Base-by-base conservation (phyloP, 2,797 vertebrate genomes). In the Heteromormyrus szaboi region DNA sequence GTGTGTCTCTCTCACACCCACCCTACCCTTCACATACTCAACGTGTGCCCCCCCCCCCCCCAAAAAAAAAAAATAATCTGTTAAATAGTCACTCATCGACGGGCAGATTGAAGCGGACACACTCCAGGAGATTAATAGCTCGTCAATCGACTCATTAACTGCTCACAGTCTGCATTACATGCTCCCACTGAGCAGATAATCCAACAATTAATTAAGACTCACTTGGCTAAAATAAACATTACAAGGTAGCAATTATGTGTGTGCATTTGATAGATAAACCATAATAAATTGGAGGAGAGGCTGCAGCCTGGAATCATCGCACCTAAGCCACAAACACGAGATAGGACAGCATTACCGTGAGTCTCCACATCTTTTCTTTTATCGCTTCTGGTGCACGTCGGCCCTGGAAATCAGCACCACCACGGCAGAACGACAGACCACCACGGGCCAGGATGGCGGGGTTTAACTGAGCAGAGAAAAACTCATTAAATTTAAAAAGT, bases 121-220 rank as follows among this genome's bases (percentile, higher is more conserved):
- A 86, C 50, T 54, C 85, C 50, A 54, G 84, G 85, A 62, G 54
- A 87, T 59, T 62, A 59, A 62, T 87, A 87, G 86, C 41, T 87
- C 37, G 86, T 87, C 86, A 62, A 87, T 87, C 53, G 37, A 87
- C 86, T 87, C 56, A 62, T 87, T 87, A 62, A 65, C 54, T n/a
- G 33, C 86, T 87, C 86, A 54, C 85, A 62, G 86, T 33, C 86
- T 22, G 56, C 33, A 87, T 87, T 87, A 87, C 86, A 87, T 62
- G 54, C 86, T 46, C 56, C 54, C 41, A 62, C 56, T 87, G 56
- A 87, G 86, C 56, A 87, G 56, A 87, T 87, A 87, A 87, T 87
- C 86, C 86, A 62, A 62, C 29, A 87, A 87, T 87, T 87, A 87
- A 62, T 87, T 87, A 87, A 87, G 86, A 87, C 86, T 87, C 86